These are phyloP conservation scores for Pachyseris speciosa DNA, from an alignment of 64 coral and sea anemone genomes.

Conservation along the genomic window DNA sequence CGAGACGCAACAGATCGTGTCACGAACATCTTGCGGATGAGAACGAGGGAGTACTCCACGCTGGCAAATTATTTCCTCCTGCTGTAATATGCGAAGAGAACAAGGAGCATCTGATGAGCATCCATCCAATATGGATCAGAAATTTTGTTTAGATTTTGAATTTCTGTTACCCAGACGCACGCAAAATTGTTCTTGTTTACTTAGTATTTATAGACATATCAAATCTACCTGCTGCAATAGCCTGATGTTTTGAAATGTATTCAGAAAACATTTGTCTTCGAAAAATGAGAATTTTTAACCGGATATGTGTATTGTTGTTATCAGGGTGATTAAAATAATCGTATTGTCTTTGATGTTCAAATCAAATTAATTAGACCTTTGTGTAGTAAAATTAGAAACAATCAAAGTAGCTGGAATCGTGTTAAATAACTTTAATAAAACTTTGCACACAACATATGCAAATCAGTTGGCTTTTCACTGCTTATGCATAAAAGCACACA, in stretches of 20 bases:
- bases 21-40: no score
- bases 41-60: no score
- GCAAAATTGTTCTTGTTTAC: no score
- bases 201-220: not conserved
- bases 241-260: not conserved
- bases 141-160: no score
- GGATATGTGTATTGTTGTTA: not conserved
- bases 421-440: not conserved
- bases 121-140: no score
- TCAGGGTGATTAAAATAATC: not conserved
- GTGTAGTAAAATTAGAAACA: not conserved
- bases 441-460: not conserved
- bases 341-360: not conserved
- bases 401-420: not conserved
- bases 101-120: no score
- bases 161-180: no score
- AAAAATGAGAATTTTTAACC: not conserved
- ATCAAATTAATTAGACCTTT: not conserved
- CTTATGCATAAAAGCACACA: conserved; percentile 13
- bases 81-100: no score
- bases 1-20: no score
- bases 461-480: not conserved
- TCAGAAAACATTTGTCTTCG: not conserved
- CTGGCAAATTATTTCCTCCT: no score
- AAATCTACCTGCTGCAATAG: conserved; percentile 1